Percentiles rank a stretch among this genome's conserved stretches.
These are phyloP conservation scores for Romanogobio albipinnatus DNA, from an alignment of 2,113 vertebrate species.

Conservation along the genomic window DNA sequence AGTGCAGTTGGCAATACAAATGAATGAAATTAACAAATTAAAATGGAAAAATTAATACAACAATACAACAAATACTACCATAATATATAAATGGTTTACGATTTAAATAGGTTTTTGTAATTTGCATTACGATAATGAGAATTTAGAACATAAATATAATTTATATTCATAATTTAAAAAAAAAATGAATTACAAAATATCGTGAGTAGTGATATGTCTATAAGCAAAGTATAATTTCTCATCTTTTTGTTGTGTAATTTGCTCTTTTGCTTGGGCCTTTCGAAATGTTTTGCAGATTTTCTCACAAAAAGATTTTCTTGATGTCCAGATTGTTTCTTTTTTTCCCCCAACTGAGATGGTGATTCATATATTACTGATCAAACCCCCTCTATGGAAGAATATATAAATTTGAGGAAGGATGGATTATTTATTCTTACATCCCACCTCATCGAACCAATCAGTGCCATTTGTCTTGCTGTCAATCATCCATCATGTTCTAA, in stretches of 20 bases:
- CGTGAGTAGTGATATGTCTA: no score
- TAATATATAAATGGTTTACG: no score
- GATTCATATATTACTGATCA: constrained; percentile 12
- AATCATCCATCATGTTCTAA: constrained; percentile 61
- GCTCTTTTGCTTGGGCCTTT: neutral
- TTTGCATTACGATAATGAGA: neutral
- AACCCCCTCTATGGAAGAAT: neutral
- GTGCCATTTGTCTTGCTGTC: constrained; percentile 42
- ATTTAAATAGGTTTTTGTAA: no score
- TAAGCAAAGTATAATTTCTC: no score
- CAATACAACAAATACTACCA: no score
- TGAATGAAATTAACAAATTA: no score
- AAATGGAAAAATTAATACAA: no score
- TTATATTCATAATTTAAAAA: neutral
- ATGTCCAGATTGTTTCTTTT: neutral
- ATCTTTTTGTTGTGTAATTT: no score
- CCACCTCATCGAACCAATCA: constrained; percentile 14
- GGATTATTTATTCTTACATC: neutral
- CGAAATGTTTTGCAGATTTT: neutral
- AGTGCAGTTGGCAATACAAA: no score
- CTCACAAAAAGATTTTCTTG: neutral
- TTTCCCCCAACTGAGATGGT: neutral
- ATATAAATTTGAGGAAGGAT: neutral
- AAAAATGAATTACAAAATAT: no score
- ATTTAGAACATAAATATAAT: neutral